Conservation (phyloP, 37 sponge, comb jelly and placozoan species). For the Halichondria panicea region DNA sequence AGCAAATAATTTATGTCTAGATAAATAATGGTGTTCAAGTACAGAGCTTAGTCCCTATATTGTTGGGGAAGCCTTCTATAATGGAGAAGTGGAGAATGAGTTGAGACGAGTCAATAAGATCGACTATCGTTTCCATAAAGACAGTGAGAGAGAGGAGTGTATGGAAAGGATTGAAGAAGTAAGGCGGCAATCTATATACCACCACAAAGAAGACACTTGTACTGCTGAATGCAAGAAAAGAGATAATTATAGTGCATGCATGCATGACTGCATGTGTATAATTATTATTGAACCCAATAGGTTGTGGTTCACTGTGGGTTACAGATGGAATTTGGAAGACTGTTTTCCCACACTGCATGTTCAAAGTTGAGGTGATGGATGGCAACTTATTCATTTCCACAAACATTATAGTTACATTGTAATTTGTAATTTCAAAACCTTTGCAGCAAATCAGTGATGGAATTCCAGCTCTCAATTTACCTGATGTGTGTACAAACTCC, state of each 20-base stretch:
- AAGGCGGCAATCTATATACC: slow-evolving; percentile 10
- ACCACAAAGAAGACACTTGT: slow-evolving; percentile 17
- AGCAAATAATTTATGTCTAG: neutral
- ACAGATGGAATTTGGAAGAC: slow-evolving; percentile 62
- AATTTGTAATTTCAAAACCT: neutral
- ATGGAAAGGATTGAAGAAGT: slow-evolving; percentile 15
- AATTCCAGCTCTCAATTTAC: slow-evolving; percentile 36
- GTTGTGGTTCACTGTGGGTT: slow-evolving; percentile 59
- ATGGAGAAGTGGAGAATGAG: slow-evolving; percentile 39
- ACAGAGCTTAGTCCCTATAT: slow-evolving; percentile 22
- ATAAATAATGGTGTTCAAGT: no score
- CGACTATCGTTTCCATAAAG: neutral
- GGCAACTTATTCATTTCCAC: no score
- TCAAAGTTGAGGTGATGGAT: slow-evolving; percentile 43
- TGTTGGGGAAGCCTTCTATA: slow-evolving; percentile 20
- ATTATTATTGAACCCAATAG: slow-evolving; percentile 4
- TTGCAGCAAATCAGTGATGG: slow-evolving; percentile 27
- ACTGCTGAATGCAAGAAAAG: slow-evolving; percentile 22
- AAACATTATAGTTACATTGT: neutral
- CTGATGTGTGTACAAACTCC: slow-evolving; percentile 32
- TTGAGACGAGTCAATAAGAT: slow-evolving; percentile 9
- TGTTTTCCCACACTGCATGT: slow-evolving; percentile 59
- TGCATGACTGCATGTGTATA: no score
- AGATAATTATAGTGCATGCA: slow-evolving; percentile 15
- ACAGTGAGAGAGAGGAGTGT: slow-evolving; percentile 28